phyloP scores from a whole-genome alignment of 2,888 invertebrate genomes.

The Lasioglossum figueresi region DNA sequence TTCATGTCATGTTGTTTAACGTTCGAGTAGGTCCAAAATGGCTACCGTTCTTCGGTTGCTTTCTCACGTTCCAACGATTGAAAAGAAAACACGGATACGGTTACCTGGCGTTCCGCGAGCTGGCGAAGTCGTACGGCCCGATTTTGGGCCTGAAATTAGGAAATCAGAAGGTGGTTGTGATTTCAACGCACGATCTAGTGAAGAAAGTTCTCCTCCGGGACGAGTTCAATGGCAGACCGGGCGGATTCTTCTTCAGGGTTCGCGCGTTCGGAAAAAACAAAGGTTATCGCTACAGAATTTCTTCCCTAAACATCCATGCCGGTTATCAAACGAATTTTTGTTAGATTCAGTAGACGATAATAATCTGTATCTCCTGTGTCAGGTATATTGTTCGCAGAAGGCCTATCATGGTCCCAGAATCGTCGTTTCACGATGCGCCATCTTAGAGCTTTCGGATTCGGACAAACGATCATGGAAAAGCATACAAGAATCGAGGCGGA shows the following conservation, averaged over 20 bases:
- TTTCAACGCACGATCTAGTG: slow-evolving; percentile 87
- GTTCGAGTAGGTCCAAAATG: slow-evolving; percentile 85
- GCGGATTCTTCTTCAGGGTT: slow-evolving; percentile 89
- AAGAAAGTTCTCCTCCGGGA: slow-evolving; percentile 87
- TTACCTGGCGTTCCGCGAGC: slow-evolving; percentile 87
- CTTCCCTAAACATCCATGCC: neutral
- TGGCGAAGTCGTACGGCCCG: slow-evolving; percentile 87
- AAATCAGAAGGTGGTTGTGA: slow-evolving; percentile 86
- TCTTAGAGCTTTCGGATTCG: slow-evolving; percentile 87
- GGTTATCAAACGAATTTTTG: neutral
- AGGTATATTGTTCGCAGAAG: slow-evolving; percentile 90
- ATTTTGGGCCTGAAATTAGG: slow-evolving; percentile 89
- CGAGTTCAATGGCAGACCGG: slow-evolving; percentile 89
- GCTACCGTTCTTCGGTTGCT: slow-evolving; percentile 86
- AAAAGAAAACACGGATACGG: slow-evolving; percentile 84
- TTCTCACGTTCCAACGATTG: slow-evolving; percentile 80
- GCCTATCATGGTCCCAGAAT: slow-evolving; percentile 88
- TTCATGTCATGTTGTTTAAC: neutral
- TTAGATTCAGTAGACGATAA: neutral
- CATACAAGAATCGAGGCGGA: slow-evolving; percentile 86
- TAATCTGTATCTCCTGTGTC: slow-evolving; percentile 50
- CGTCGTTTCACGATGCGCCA: slow-evolving; percentile 88
- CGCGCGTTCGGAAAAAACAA: slow-evolving; percentile 88
- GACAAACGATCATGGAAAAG: slow-evolving; percentile 87
- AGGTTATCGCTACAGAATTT: slow-evolving; percentile 84